A percentile compares a stretch with the other conserved stretches of the same genome.
Conservation (phyloP, 2,888 invertebrate genomes). For the Xylota segnis region DNA sequence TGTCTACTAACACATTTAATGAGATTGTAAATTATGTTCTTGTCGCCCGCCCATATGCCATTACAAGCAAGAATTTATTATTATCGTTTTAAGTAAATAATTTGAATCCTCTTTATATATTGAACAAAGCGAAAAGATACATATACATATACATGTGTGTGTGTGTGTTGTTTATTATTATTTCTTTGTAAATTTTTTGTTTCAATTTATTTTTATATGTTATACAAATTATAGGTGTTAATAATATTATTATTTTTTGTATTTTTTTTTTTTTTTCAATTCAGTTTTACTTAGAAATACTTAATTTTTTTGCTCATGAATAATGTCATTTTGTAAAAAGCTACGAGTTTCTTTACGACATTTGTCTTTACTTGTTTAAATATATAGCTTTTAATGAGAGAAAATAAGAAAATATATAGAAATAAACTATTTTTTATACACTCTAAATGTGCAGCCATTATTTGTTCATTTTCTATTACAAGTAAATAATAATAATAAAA, state of each 20-base stretch:
- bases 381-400: slow-evolving; percentile 70
- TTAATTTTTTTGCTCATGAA: slow-evolving; percentile 26
- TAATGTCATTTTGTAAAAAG: slow-evolving; percentile 41
- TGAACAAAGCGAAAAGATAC: slow-evolving; percentile 19
- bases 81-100: slow-evolving; percentile 43
- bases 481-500: slow-evolving; percentile 56
- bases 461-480: slow-evolving; percentile 67
- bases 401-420: slow-evolving; percentile 72
- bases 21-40: slow-evolving; percentile 44
- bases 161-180: slow-evolving; percentile 19
- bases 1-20: slow-evolving; percentile 40
- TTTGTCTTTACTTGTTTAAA: slow-evolving; percentile 67
- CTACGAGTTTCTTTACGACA: slow-evolving; percentile 41
- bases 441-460: slow-evolving; percentile 76
- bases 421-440: slow-evolving; percentile 79
- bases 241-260: slow-evolving; percentile 35
- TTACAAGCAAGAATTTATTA: slow-evolving; percentile 61
- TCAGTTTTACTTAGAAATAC: slow-evolving; percentile 6
- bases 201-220: slow-evolving; percentile 28
- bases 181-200: slow-evolving; percentile 41
- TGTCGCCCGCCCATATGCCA: slow-evolving; percentile 56
- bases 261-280: slow-evolving; percentile 26
- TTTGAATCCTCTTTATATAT: slow-evolving; percentile 23
- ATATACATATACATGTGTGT: too few relatives aligned
- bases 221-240: slow-evolving; percentile 54